Conservation (phyloP, 1,140 invertebrate species). For the Pantala flavescens region DNA sequence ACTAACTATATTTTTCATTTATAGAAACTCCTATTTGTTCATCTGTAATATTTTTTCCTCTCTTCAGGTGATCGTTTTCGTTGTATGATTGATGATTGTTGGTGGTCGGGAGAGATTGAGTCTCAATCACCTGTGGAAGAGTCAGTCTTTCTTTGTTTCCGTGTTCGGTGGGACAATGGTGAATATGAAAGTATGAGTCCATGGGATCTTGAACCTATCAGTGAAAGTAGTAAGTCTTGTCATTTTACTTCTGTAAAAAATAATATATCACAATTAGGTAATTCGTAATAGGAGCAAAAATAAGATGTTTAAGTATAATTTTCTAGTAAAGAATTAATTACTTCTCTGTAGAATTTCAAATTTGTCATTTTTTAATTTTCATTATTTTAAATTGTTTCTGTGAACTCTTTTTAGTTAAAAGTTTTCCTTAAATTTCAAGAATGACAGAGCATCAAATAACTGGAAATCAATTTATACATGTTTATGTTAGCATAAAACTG, state of each 20-base stretch:
- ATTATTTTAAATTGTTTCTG: no score
- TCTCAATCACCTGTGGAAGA: constrained; percentile 56
- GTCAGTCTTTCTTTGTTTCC: constrained; percentile 77
- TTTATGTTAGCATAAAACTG: no score
- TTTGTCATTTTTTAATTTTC: no score
- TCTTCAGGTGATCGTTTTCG: constrained; percentile 58
- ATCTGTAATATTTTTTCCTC: constrained; percentile 21
- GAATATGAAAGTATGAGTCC: constrained; percentile 87
- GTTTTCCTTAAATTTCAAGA: no score
- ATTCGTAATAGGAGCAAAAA: no score
- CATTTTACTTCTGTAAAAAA: background rate
- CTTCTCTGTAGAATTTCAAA: no score
- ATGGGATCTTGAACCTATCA: constrained; percentile 91
- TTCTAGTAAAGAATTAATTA: constrained; percentile 15
- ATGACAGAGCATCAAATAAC: no score
- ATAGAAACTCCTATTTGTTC: no score
- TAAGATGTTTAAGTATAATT: constrained; percentile 16
- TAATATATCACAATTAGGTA: no score
- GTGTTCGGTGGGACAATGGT: constrained; percentile 87
- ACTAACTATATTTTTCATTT: no score
- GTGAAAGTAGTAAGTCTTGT: constrained; percentile 48
- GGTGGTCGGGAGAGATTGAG: constrained; percentile 86
- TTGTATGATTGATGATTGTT: constrained; percentile 91
- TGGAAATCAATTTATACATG: no score
- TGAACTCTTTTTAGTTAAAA: no score